Percentiles rank a stretch among this genome's conserved stretches.
Conservation (phyloP, 1,140 invertebrate species). For the Matsumurasca onukii region DNA sequence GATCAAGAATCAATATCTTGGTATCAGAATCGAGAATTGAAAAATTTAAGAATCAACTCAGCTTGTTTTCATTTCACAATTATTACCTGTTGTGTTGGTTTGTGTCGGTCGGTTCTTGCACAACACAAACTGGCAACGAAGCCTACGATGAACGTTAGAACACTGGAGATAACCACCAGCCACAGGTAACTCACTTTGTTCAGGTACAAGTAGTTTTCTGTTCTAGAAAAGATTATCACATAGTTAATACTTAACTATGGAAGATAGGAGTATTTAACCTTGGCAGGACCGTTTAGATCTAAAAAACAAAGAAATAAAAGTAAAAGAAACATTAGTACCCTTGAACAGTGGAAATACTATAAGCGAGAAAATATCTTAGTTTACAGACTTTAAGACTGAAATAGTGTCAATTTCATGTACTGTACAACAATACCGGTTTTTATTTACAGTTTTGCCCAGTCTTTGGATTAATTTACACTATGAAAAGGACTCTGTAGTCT, state of each 20-base stretch:
- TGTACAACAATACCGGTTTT: no score
- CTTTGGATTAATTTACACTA: no score
- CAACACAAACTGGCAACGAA: neutral
- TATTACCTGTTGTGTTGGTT: no score
- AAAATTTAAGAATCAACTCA: no score
- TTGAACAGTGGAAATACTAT: no score
- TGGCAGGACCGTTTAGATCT: neutral
- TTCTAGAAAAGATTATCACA: neutral
- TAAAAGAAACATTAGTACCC: neutral
- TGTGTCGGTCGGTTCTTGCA: no score
- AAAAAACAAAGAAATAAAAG: neutral
- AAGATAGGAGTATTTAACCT: neutral
- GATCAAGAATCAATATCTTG: no score
- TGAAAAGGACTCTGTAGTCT: no score
- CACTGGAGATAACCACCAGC: neutral
- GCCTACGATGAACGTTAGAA: neutral
- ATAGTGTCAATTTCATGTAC: neutral
- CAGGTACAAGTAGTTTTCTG: constrained; percentile 2
- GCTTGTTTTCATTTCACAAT: no score
- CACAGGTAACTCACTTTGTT: neutral
- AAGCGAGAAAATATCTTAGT: no score
- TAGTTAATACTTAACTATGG: neutral
- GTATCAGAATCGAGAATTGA: no score
- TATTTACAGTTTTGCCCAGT: no score
- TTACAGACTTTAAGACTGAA: neutral